Percentiles rank a stretch among this genome's conserved stretches.
These are phyloP conservation scores for Lycia hirtaria DNA, from an alignment of 2,888 invertebrate species.

Conservation along the genomic window DNA sequence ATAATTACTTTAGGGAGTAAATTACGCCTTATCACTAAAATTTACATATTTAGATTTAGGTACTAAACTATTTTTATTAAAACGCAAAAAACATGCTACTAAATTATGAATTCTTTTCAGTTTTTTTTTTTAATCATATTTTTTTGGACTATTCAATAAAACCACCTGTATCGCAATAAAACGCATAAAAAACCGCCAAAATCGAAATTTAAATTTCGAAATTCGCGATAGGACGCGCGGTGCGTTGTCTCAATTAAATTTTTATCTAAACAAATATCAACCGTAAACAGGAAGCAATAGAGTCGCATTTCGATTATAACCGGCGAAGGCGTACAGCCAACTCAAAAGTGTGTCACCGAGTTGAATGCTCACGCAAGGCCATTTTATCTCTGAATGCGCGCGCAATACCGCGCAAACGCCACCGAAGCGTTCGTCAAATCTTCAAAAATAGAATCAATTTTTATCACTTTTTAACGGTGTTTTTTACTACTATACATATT, in stretches of 20 bases:
- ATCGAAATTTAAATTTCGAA: slow-evolving; percentile 75
- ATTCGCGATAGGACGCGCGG: slow-evolving; percentile 67
- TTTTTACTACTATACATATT: slow-evolving; percentile 21
- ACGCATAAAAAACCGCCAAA: slow-evolving; percentile 65
- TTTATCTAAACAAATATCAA: slow-evolving; percentile 44
- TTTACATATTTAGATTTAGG: too few relatives aligned
- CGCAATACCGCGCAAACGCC: slow-evolving; percentile 76
- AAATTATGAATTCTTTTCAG: background rate
- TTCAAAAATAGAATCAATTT: slow-evolving; percentile 18
- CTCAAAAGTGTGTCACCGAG: slow-evolving; percentile 83
- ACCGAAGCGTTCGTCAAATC: slow-evolving; percentile 43
- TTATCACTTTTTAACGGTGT: slow-evolving; percentile 41
- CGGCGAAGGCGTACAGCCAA: slow-evolving; percentile 77
- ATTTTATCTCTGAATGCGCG: slow-evolving; percentile 80
- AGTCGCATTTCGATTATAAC: slow-evolving; percentile 57
- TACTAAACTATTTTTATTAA: background rate
- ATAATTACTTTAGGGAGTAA: too few relatives aligned
- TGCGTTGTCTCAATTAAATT: slow-evolving; percentile 70
- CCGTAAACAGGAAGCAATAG: slow-evolving; percentile 46
- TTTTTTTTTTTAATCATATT: background rate
- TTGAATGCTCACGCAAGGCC: slow-evolving; percentile 82
- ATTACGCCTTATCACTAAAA: too few relatives aligned
- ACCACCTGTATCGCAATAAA: slow-evolving; percentile 23
- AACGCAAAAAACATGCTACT: background rate
- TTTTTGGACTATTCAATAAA: slow-evolving; percentile 2